Evolutionary conservation across 2,888 invertebrate genomes (phyloP).

Genomic region (Agriopis aurantiaria): DNA sequence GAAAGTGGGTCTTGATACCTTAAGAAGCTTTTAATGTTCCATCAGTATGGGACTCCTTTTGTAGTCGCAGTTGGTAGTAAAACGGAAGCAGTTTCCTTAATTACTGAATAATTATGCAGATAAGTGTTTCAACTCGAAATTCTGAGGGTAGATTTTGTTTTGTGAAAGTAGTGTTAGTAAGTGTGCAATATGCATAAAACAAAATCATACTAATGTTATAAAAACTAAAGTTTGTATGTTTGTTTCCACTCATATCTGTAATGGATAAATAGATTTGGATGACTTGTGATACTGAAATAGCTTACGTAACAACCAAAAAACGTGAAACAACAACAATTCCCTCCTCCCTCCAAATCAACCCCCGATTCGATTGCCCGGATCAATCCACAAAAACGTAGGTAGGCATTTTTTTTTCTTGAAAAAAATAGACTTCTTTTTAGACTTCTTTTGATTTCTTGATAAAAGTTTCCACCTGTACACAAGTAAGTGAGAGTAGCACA

Average conservation of each 20-base stretch:
- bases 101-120: conserved; percentile 23
- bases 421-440: too few species aligned
- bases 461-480: too few species aligned
- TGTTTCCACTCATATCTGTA: background rate
- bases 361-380: too few species aligned
- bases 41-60: conserved; percentile 40
- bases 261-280: background rate
- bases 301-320: too few species aligned
- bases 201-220: background rate
- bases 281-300: background rate
- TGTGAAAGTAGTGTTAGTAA: background rate
- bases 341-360: too few species aligned
- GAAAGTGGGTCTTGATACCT: conserved; percentile 54
- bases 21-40: conserved; percentile 65
- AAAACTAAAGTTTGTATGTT: background rate
- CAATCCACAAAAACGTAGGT: too few species aligned
- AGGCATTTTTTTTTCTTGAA: too few species aligned
- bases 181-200: background rate
- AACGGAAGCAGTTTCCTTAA: conserved; percentile 20
- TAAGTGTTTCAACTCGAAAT: background rate
- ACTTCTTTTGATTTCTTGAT: too few species aligned
- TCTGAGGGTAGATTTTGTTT: background rate
- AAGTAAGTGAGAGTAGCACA: too few species aligned
- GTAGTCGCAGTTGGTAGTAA: conserved; percentile 25
- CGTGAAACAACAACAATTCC: too few species aligned